phyloP scores from a whole-genome alignment of 1,140 invertebrate species.

The Heliothis subflexa region DNA sequence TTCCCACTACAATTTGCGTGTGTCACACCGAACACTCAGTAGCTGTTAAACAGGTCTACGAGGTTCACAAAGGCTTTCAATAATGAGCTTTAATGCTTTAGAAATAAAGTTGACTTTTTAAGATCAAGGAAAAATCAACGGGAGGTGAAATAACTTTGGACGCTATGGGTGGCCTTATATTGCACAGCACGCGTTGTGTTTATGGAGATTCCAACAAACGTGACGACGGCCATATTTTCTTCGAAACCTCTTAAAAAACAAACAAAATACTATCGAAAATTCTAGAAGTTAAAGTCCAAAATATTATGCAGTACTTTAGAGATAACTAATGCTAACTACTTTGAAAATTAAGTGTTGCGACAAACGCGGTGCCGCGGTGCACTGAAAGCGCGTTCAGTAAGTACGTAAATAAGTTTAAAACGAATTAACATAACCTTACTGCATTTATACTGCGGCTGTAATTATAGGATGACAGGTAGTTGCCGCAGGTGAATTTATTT shows the following conservation, averaged over 20 bases:
- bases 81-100: slow-evolving; percentile 40
- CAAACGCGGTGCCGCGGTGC: slow-evolving; percentile 18
- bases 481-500: background rate
- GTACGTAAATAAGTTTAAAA: slow-evolving; percentile 31
- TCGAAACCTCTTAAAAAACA: background rate
- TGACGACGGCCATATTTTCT: slow-evolving; percentile 44
- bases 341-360: slow-evolving; percentile 37
- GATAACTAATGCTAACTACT: slow-evolving; percentile 37
- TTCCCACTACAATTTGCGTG: slow-evolving; percentile 56
- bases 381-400: slow-evolving; percentile 16
- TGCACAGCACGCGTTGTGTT: slow-evolving; percentile 59
- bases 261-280: background rate
- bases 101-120: slow-evolving; percentile 38
- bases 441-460: slow-evolving; percentile 3
- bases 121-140: slow-evolving; percentile 11
- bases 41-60: slow-evolving; percentile 46
- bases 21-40: slow-evolving; percentile 48
- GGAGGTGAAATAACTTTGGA: slow-evolving; percentile 52
- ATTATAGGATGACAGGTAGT: slow-evolving; percentile 4
- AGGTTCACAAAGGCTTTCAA: slow-evolving; percentile 8
- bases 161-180: slow-evolving; percentile 58
- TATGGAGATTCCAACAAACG: slow-evolving; percentile 57
- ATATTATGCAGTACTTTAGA: slow-evolving; percentile 30
- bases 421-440: slow-evolving; percentile 19
- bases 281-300: slow-evolving; percentile 1